Conservation (phyloP, 2,113 vertebrate species). For the Castor canadensis region DNA sequence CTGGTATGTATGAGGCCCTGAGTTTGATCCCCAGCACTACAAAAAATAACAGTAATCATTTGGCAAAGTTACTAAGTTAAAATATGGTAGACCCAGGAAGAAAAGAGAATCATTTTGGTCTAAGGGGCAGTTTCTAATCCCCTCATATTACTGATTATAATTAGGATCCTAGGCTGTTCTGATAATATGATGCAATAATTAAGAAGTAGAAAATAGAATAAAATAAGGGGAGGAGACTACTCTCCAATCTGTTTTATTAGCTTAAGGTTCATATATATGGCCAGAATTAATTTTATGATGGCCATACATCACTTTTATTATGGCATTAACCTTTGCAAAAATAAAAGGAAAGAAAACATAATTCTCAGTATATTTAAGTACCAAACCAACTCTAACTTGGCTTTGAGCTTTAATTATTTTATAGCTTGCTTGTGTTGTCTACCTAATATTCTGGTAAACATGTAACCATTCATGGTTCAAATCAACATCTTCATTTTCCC, state of each 20-base stretch:
- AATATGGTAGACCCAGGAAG: background rate
- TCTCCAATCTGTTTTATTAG: background rate
- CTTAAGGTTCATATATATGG: background rate
- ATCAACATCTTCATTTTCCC: background rate
- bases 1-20: no score
- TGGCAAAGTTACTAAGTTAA: background rate
- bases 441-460: background rate
- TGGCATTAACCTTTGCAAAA: background rate
- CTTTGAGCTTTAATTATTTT: background rate
- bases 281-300: background rate
- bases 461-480: background rate
- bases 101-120: background rate
- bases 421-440: background rate
- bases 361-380: background rate
- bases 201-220: background rate
- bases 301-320: background rate
- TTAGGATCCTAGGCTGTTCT: background rate
- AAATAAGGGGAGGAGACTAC: background rate
- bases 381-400: background rate
- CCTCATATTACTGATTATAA: background rate
- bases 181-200: background rate
- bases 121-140: background rate
- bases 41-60: background rate
- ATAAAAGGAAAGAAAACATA: background rate
- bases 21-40: fast-evolving